phyloP scores from a whole-genome alignment of 2,113 vertebrate species.

The Calidris pygmaea region DNA sequence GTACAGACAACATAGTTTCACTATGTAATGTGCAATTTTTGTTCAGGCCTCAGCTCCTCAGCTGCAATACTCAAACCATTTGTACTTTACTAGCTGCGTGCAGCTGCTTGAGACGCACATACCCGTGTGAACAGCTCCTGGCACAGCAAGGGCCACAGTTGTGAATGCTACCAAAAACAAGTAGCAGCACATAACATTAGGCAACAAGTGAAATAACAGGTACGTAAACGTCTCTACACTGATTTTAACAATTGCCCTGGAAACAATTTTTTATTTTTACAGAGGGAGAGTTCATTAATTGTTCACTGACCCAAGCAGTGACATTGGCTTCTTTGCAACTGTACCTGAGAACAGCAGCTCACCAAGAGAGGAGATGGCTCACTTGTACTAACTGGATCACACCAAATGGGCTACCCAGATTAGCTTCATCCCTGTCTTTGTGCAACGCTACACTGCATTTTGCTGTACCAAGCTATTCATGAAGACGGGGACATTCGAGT shows the following conservation, averaged over 20 bases:
- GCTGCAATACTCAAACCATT: fast-evolving
- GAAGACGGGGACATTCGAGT: not conserved
- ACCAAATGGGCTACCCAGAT: not conserved
- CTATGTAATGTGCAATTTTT: not conserved
- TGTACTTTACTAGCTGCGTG: fast-evolving
- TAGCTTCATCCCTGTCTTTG: not conserved
- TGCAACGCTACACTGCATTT: not conserved
- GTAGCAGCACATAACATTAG: not conserved
- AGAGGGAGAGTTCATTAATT: not conserved
- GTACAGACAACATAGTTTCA: not conserved
- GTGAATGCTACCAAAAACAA: not conserved
- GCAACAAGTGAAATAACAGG: not conserved
- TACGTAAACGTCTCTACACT: not conserved
- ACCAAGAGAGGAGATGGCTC: not conserved
- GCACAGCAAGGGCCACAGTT: not conserved
- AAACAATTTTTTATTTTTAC: not conserved
- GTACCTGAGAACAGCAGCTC: not conserved
- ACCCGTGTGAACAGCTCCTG: not conserved
- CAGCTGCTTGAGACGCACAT: not conserved
- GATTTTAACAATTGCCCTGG: not conserved
- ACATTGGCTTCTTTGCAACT: not conserved
- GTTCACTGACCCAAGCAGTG: not conserved
- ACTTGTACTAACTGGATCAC: fast-evolving
- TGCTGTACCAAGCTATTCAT: not conserved
- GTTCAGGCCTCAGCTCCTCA: not conserved